These are phyloP conservation scores for Andrena hattorfiana DNA, from an alignment of 2,888 invertebrate species.

Conservation along the genomic window DNA sequence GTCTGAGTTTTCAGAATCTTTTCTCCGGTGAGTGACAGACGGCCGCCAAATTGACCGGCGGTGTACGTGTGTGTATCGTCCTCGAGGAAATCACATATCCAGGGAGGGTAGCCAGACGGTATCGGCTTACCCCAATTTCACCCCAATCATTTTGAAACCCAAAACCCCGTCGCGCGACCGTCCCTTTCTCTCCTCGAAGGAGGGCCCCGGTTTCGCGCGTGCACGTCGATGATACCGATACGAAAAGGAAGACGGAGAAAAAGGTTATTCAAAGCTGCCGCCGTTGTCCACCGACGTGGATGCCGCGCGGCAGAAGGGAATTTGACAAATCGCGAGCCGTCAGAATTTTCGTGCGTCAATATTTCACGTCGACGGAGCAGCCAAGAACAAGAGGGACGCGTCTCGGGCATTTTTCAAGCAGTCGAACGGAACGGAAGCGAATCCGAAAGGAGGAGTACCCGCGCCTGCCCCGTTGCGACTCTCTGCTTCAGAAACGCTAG, in stretches of 20 bases:
- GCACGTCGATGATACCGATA: constrained; percentile 79
- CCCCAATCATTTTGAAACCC: constrained; percentile 85
- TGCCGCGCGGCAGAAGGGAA: constrained; percentile 50
- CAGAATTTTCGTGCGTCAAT: constrained; percentile 82
- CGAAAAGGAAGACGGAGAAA: constrained; percentile 72
- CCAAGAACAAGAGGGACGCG: constrained; percentile 73
- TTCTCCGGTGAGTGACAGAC: constrained; percentile 70
- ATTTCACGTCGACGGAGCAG: constrained; percentile 79
- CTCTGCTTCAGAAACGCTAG: constrained; percentile 29
- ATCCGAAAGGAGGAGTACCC: constrained; percentile 41
- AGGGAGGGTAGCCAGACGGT: constrained; percentile 72
- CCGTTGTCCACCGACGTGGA: constrained; percentile 54
- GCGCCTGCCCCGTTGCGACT: constrained; percentile 32
- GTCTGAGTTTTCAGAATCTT: constrained; percentile 66
- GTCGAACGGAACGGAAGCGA: constrained; percentile 78
- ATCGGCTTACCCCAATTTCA: constrained; percentile 85
- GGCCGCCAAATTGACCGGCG: constrained; percentile 79
- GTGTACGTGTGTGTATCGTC: constrained; percentile 61
- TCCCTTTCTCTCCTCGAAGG: constrained; percentile 49
- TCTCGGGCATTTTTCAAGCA: constrained; percentile 82
- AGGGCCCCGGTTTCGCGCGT: constrained; percentile 69
- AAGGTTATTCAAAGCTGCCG: constrained; percentile 50
- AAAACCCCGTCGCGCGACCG: constrained; percentile 76
- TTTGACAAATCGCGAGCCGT: constrained; percentile 83
- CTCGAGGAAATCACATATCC: constrained; percentile 64